Evolutionary conservation across 2,888 invertebrate species (phyloP).

Genomic region (Eurois occulta): DNA sequence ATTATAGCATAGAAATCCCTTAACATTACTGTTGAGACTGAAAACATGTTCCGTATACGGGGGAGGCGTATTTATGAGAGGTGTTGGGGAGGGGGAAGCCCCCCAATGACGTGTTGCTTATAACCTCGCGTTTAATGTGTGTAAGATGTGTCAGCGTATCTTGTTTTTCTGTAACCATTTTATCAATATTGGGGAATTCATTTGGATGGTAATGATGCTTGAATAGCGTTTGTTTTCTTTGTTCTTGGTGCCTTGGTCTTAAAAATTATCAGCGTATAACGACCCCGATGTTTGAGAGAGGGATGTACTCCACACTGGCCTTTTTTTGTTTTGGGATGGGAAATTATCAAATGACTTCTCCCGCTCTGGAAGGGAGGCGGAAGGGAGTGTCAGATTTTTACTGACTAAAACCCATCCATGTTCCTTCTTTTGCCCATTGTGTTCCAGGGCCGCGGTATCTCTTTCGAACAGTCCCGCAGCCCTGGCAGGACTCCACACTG

Average conservation of each 20-base stretch:
- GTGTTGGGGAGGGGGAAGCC: constrained; percentile 22
- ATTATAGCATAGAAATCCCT: constrained; percentile 70
- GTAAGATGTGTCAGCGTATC: constrained; percentile 64
- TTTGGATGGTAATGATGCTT: constrained; percentile 30
- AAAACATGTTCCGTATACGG: constrained; percentile 65
- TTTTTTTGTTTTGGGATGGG: too few relatives aligned
- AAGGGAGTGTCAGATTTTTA: too few relatives aligned
- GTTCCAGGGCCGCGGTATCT: too few relatives aligned
- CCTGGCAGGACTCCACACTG: neutral
- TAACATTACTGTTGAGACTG: constrained; percentile 69
- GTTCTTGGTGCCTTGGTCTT: neutral
- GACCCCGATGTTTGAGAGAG: neutral
- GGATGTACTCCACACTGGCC: neutral
- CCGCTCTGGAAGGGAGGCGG: too few relatives aligned
- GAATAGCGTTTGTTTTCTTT: constrained; percentile 8
- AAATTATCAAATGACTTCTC: too few relatives aligned
- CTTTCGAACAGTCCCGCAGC: too few relatives aligned
- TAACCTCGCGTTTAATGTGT: constrained; percentile 59
- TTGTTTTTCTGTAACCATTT: constrained; percentile 54
- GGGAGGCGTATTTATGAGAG: constrained; percentile 36
- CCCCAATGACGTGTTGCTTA: constrained; percentile 63
- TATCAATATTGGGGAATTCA: constrained; percentile 37
- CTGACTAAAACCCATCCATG: too few relatives aligned
- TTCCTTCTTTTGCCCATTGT: too few relatives aligned
- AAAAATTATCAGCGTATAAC: neutral